phyloP scores from a whole-genome alignment of 2,113 vertebrate genomes.

The Aegithalos caudatus region DNA sequence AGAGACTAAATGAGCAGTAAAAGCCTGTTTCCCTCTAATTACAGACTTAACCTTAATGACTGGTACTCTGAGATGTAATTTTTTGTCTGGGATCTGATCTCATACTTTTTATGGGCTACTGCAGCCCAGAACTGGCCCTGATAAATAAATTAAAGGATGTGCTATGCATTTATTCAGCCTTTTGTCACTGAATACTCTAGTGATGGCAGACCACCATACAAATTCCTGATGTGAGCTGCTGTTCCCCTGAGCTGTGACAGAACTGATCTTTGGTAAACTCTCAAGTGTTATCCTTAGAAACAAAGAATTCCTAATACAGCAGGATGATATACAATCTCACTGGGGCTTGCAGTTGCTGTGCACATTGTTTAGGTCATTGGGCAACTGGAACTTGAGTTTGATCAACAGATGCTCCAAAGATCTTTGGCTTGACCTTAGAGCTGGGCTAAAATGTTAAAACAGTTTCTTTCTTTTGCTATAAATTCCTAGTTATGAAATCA shows the following conservation, averaged over 20 bases:
- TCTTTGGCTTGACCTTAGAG: background rate
- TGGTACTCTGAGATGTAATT: background rate
- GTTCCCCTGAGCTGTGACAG: background rate
- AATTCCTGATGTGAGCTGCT: background rate
- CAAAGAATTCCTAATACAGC: background rate
- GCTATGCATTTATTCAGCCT: background rate
- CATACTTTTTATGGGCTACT: background rate
- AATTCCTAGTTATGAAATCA: background rate
- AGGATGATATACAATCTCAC: background rate
- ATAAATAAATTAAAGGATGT: background rate
- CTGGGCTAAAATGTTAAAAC: background rate
- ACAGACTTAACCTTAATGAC: background rate
- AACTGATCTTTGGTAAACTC: background rate
- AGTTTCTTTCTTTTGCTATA: background rate
- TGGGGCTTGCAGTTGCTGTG: background rate
- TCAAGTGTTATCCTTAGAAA: background rate
- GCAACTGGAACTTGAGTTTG: background rate
- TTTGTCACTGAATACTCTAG: background rate
- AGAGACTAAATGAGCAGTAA: background rate
- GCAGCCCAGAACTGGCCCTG: background rate
- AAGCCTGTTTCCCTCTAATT: background rate
- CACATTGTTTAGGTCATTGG: background rate
- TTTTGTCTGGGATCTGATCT: background rate
- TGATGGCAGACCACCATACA: background rate
- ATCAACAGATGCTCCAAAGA: background rate